Evolutionary conservation across 2,888 invertebrate genomes (phyloP).

Genomic region (Drosophila nigricruria): DNA sequence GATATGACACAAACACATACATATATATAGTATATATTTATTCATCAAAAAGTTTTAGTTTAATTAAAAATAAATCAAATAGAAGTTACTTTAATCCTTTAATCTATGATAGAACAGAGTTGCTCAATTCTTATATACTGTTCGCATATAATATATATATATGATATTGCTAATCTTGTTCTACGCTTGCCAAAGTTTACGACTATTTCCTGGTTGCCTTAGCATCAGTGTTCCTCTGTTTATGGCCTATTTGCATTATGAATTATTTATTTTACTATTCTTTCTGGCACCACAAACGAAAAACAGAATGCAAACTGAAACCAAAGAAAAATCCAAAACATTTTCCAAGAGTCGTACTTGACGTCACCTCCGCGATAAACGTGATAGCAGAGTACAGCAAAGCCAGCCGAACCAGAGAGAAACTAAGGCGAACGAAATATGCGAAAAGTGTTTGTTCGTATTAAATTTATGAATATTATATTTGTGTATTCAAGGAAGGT

Average conservation of each 20-base stretch:
- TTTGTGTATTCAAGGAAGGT: slow-evolving; percentile 59
- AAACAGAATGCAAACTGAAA: slow-evolving; percentile 34
- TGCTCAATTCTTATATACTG: neutral
- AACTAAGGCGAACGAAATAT: slow-evolving; percentile 64
- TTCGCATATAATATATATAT: neutral
- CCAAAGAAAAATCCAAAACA: slow-evolving; percentile 48
- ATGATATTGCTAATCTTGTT: slow-evolving; percentile 6
- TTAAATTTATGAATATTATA: slow-evolving; percentile 80
- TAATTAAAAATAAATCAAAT: too few relatives aligned
- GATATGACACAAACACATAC: too few relatives aligned
- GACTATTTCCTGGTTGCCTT: slow-evolving; percentile 41
- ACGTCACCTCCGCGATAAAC: slow-evolving; percentile 66
- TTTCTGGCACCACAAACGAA: slow-evolving; percentile 37
- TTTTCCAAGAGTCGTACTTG: slow-evolving; percentile 55
- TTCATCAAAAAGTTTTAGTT: too few relatives aligned
- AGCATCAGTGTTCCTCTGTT: slow-evolving; percentile 37
- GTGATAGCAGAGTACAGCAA: slow-evolving; percentile 31
- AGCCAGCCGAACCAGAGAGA: slow-evolving; percentile 9
- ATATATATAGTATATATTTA: neutral
- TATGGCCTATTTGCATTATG: slow-evolving; percentile 80
- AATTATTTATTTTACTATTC: slow-evolving; percentile 77
- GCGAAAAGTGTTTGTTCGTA: slow-evolving; percentile 75
- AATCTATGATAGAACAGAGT: neutral
- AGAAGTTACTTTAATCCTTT: neutral
- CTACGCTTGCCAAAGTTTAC: slow-evolving; percentile 43